Percentiles rank a stretch among this genome's conserved stretches.
Evolutionary conservation across 2,888 invertebrate genomes (phyloP).

Genomic region (Ditula angustiorana): DNA sequence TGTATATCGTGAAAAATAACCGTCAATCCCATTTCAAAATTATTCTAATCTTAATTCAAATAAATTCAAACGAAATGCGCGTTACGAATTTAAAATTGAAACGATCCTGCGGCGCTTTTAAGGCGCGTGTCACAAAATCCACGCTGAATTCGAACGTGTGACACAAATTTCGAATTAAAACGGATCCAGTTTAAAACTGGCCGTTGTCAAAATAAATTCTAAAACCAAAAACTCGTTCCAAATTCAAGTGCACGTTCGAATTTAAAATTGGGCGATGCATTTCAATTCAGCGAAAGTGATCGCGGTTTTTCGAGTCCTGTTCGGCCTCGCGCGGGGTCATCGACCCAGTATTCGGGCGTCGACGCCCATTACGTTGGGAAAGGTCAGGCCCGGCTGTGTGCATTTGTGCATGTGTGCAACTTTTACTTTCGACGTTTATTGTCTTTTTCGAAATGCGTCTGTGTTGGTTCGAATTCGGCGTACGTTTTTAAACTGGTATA

Average conservation of each 20-base stretch:
- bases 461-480: constrained; percentile 12
- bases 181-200: not conserved
- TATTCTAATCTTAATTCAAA: constrained; percentile 27
- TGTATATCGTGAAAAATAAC: not conserved
- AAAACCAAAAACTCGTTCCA: not conserved
- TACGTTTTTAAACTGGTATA: not conserved
- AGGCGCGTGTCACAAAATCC: not conserved
- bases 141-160: constrained; percentile 5
- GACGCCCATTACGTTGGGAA: constrained; percentile 76
- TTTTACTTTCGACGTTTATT: constrained; percentile 75
- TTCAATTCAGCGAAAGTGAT: constrained; percentile 72
- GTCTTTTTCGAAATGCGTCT: constrained; percentile 36
- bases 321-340: constrained; percentile 67
- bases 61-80: constrained; percentile 34
- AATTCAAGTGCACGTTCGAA: not conserved
- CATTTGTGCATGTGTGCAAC: constrained; percentile 56
- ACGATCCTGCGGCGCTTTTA: constrained; percentile 16
- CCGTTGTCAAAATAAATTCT: not conserved
- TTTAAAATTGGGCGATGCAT: constrained; percentile 42
- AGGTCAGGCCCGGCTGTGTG: constrained; percentile 74
- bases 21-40: constrained; percentile 2
- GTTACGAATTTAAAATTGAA: constrained; percentile 38
- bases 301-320: constrained; percentile 65
- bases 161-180: not conserved
- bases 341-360: constrained; percentile 75